Evolutionary conservation across 2,113 vertebrate genomes (phyloP), one percentile per base, ranked within the genome.

Genomic region (Catharus minimus): DNA sequence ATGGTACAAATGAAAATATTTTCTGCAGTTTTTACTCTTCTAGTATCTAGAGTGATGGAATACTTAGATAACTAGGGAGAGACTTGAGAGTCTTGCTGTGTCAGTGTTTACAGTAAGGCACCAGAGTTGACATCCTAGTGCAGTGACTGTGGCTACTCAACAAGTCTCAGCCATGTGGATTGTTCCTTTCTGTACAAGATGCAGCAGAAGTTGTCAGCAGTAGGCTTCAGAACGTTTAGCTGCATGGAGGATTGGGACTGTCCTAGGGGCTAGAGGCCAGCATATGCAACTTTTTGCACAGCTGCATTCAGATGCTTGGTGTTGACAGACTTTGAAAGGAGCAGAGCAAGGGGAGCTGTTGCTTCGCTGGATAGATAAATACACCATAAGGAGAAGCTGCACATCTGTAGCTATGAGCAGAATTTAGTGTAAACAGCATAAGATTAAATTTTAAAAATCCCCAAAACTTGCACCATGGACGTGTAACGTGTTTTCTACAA

Each of bases 291-390:
- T 86, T 86, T 94, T 95, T 92, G 86, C 90, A 89, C 93, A 93
- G 92, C 88, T 94, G 95, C 74, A 55, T 89, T 94, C 81, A 93
- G 86, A 93, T 95, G 90, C 73, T 93, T 47, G 77, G 77, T 49
- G 86, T 84, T 95, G 93, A 95, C 95, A 96, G 94, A 82, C 86
- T 94, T 92, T 87, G 69, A 90, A 57, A 95, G 88, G 77, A 90
- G 62, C 74, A 86, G 81, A 93, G 86, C 74, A 84, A 78, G 36
- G 88, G 77, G 62, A 90, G 27, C 80, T 92, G 7, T 93, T 84
- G 46, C 90, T 94, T 95, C 71, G 17, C 5, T 75, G 53, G 50
- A 39, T 66, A 73, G 69, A 89, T 82, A 94, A 94, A 94, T 79
- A 89, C 30, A 82, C 44, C 62, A 22, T 68, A 55, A 89, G 47